Evolutionary conservation across 2,888 invertebrate genomes (phyloP).

Genomic region (Pherbina coryleti): DNA sequence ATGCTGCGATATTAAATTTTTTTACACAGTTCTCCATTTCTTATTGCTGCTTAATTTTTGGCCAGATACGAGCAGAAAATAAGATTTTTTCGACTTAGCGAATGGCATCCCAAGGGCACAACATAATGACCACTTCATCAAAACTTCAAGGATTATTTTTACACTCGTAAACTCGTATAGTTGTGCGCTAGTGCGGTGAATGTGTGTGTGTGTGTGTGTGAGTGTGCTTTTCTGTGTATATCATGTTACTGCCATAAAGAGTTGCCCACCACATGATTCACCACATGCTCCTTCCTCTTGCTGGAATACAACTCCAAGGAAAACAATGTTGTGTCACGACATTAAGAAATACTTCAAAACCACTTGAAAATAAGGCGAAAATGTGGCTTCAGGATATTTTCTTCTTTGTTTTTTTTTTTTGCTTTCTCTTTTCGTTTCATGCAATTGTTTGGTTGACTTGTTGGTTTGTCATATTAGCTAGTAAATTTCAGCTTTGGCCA

Average conservation of each 20-base stretch:
- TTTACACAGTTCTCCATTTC: too few relatives aligned
- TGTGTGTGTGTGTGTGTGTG: neutral
- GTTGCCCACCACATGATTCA: neutral
- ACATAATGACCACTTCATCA: conserved; percentile 31
- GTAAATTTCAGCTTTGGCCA: neutral
- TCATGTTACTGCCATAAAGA: neutral
- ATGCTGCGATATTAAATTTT: too few relatives aligned
- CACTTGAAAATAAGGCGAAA: neutral
- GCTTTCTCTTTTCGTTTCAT: neutral
- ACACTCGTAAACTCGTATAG: neutral
- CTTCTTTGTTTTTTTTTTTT: neutral
- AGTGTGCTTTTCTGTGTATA: too few relatives aligned
- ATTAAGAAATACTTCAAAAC: conserved; percentile 1
- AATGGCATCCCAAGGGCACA: neutral
- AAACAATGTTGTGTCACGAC: conserved; percentile 13
- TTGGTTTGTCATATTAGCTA: neutral
- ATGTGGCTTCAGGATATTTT: neutral
- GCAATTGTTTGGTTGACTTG: neutral
- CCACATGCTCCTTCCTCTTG: too few relatives aligned
- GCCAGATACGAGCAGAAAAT: neutral
- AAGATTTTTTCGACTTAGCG: neutral
- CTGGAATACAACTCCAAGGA: neutral
- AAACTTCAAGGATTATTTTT: conserved; percentile 24
- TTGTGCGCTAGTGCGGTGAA: neutral
- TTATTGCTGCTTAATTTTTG: too few relatives aligned